Percentiles rank a stretch among this genome's conserved stretches.
These are phyloP conservation scores for Zele albiditarsus DNA, from an alignment of 2,888 invertebrate genomes.

Conservation along the genomic window DNA sequence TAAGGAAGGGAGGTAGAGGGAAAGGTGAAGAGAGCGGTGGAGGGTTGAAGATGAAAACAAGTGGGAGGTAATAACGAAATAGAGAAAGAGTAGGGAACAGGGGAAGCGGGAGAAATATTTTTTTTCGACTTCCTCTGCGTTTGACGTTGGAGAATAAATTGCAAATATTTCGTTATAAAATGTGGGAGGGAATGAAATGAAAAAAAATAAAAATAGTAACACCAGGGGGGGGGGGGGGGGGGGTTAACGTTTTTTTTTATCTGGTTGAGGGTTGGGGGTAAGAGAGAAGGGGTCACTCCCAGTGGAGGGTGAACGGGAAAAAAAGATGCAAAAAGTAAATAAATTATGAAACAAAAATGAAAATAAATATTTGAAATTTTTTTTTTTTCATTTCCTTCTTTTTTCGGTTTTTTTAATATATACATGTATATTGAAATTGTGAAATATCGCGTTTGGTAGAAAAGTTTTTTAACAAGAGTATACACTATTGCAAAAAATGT, in stretches of 20 bases:
- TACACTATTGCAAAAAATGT: background rate
- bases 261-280: background rate
- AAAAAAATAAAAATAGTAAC: background rate
- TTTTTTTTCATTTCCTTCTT: background rate
- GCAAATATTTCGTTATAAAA: constrained; percentile 7
- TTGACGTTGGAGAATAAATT: constrained; percentile 13
- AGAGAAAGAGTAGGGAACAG: background rate
- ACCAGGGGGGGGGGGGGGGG: background rate
- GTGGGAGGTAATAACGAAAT: constrained; percentile 1
- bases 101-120: background rate
- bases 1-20: background rate
- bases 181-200: background rate
- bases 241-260: background rate
- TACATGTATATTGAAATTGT: constrained; percentile 3
- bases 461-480: constrained; percentile 22
- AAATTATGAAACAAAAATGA: constrained; percentile 1
- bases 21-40: background rate
- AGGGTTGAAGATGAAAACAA: background rate
- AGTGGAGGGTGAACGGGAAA: background rate
- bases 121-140: constrained; percentile 3
- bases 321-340: background rate
- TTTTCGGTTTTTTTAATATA: background rate
- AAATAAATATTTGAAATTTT: background rate
- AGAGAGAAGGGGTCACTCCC: background rate
- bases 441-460: constrained; percentile 14